These are phyloP conservation scores for Cuculus canorus DNA, from an alignment of 2,797 vertebrate genomes.

Conservation along the genomic window DNA sequence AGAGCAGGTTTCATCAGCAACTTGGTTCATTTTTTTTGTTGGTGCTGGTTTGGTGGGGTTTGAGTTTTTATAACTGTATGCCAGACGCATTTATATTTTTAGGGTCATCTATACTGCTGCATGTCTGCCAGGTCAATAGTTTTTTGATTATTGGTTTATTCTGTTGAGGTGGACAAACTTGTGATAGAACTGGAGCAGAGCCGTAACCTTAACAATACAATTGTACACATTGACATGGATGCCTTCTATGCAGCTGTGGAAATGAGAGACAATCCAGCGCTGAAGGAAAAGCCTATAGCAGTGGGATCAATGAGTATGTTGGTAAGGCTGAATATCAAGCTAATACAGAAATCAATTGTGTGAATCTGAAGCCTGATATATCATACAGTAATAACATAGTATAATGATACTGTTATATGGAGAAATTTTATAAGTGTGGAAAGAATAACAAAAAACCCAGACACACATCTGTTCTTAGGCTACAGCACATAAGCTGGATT, in stretches of 20 bases:
- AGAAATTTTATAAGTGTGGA: neutral
- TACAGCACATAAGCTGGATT: neutral
- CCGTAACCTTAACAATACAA: conserved; percentile 86
- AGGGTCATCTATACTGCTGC: neutral
- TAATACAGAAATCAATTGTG: neutral
- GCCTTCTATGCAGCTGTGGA: conserved; percentile 98
- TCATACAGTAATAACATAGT: neutral
- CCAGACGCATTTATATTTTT: neutral
- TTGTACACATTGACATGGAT: conserved; percentile 98
- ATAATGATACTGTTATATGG: neutral
- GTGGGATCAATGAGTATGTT: conserved; percentile 96
- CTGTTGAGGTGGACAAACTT: conserved; percentile 84
- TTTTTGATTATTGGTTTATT: neutral
- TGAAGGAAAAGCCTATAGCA: conserved; percentile 94
- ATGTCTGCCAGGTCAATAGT: neutral
- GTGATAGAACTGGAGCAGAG: conserved; percentile 81
- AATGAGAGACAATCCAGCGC: conserved; percentile 92
- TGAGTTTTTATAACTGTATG: neutral
- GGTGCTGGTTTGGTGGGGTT: neutral
- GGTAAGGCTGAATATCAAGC: conserved; percentile 75
- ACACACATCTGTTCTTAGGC: neutral
- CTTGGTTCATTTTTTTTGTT: neutral
- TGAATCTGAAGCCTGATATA: neutral
- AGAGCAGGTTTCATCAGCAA: neutral
- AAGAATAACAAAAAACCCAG: neutral